Base-by-base conservation (phyloP, 2,113 vertebrate species). In the Pungitius pungitius region DNA sequence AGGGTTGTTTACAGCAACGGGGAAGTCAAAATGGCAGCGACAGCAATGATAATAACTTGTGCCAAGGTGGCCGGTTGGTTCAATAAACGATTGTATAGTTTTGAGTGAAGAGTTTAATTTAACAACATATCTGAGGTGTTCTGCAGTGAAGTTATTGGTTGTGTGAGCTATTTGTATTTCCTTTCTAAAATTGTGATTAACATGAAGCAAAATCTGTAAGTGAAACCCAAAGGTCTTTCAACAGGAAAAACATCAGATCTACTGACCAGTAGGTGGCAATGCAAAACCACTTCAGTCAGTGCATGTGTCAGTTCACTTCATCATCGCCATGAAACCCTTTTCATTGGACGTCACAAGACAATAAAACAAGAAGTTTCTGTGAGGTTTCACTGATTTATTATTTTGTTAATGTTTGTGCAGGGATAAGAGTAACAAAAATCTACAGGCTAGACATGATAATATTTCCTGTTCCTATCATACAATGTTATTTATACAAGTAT, bases 391-490 rank as follows among this genome's bases (percentile, higher is more conserved):
- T 33, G 24, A 75, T 90, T 88, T 90, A 92, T 88, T 93, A 77
- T 85, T 88, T 80, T 77, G 87, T 87, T 87, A 90, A 85, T 88
- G 56, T 84, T 80, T 93, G 92, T 91, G 90, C 90, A 88, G 90
- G 85, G 90, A 87, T 91, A 89, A 83, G 83, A 89, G 87, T 91
- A 90, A 91, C 85, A 92, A 93, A 91, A 91, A 85, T 88, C 89
- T 88, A 88, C 86, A 81, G 62, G 87, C 86, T 89, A 90, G 72
- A 88, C 77, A 92, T 88, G 83, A 90, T 91, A 90, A 85, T 90
- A 92, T 91, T 88, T 91, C 86, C 88, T 85, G 82, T 87, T 86
- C 66, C 90, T 90, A 91, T 91, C 69, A 89, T 92, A 90, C 89
- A 90, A 74, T 76, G 88, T 89, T 91, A 91, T 91, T 90, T 90